Percentiles rank a stretch among this genome's conserved stretches.
phyloP scores from a whole-genome alignment of 1,140 invertebrate genomes.

The Aphis craccivora region DNA sequence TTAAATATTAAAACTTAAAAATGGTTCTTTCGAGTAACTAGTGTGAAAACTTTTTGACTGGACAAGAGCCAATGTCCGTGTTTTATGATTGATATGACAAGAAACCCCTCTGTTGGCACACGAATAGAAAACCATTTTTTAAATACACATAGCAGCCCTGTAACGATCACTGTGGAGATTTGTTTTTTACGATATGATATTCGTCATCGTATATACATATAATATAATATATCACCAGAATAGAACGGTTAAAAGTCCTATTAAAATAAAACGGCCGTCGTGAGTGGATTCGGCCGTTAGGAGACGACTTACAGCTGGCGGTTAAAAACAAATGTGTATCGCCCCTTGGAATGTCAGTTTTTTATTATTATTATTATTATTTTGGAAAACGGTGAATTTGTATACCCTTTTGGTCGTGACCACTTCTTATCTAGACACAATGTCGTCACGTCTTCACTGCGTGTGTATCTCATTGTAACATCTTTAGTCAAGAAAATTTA shows the following conservation, averaged over 20 bases:
- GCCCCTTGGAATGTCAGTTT: slow-evolving; percentile 12
- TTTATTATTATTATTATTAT: not conserved
- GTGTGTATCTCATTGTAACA: slow-evolving; percentile 40
- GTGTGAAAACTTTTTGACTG: slow-evolving; percentile 27
- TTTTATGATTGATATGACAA: slow-evolving; percentile 43
- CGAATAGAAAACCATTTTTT: slow-evolving; percentile 37
- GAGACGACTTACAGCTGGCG: slow-evolving; percentile 42
- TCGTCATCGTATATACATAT: slow-evolving; percentile 32
- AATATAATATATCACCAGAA: slow-evolving; percentile 48
- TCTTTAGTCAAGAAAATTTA: slow-evolving; percentile 45
- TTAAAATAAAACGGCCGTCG: slow-evolving; percentile 52
- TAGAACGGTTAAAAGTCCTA: slow-evolving; percentile 52
- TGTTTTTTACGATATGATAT: slow-evolving; percentile 55
- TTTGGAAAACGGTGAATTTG: slow-evolving; percentile 9
- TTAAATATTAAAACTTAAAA: not conserved
- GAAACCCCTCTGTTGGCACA: slow-evolving; percentile 49
- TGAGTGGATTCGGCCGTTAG: slow-evolving; percentile 49
- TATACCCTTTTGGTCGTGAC: slow-evolving; percentile 48
- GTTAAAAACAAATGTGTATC: slow-evolving; percentile 38
- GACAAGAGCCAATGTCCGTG: slow-evolving; percentile 41
- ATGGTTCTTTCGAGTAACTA: not conserved
- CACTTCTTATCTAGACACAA: slow-evolving; percentile 38
- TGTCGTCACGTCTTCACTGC: slow-evolving; percentile 36
- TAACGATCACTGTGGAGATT: slow-evolving; percentile 37
- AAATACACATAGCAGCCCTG: slow-evolving; percentile 37